Percentiles rank a stretch among this genome's conserved stretches.
These are phyloP conservation scores for Dusona sp. DNA, from an alignment of 2,888 invertebrate genomes.

Conservation along the genomic window DNA sequence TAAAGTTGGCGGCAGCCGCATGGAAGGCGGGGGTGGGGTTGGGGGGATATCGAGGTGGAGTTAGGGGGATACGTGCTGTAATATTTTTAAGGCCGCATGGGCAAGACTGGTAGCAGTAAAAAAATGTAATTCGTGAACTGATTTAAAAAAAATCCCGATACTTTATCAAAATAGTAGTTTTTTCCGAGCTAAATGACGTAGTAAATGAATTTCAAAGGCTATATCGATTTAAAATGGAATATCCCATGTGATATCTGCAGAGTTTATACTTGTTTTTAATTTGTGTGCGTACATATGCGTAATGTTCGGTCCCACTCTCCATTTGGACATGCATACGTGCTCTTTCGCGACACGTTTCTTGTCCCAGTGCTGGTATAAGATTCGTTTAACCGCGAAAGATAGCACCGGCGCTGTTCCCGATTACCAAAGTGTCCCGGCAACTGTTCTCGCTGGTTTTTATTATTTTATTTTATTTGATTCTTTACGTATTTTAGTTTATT, in stretches of 20 bases:
- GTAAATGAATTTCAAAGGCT: not conserved
- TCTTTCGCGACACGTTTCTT: slow-evolving; percentile 27
- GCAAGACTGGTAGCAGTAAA: no score
- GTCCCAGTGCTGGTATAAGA: slow-evolving; percentile 15
- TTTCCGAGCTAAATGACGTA: no score
- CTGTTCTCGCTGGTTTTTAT: slow-evolving; percentile 2
- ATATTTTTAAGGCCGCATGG: no score
- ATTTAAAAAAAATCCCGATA: no score
- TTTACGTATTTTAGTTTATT: not conserved
- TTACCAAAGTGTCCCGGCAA: slow-evolving; percentile 35
- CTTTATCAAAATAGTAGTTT: no score
- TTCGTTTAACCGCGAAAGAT: slow-evolving; percentile 55
- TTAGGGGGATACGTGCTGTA: no score
- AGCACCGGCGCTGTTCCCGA: slow-evolving; percentile 25
- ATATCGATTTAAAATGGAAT: not conserved
- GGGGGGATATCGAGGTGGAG: no score
- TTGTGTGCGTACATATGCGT: slow-evolving; percentile 43
- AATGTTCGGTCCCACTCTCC: slow-evolving; percentile 3
- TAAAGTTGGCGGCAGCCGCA: no score
- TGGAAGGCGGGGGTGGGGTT: no score
- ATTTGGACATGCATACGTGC: slow-evolving; percentile 32
- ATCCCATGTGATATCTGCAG: not conserved
- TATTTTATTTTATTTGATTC: not conserved
- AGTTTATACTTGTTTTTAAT: slow-evolving; percentile 44
- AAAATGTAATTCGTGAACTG: no score